These are phyloP conservation scores for Pangasianodon gigas DNA, from an alignment of 2,113 vertebrate species.

Conservation along the genomic window DNA sequence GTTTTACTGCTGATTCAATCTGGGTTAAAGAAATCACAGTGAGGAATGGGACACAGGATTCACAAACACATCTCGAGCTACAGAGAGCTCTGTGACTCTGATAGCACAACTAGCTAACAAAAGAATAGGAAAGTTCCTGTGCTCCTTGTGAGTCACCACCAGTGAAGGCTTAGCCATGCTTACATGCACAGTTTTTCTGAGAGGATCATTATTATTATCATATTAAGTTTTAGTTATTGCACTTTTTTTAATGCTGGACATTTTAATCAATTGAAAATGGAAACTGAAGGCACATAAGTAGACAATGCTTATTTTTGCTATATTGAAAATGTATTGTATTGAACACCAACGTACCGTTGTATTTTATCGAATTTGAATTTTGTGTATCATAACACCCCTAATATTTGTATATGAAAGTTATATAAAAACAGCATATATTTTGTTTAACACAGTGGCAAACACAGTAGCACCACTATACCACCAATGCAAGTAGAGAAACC, in stretches of 20 bases:
- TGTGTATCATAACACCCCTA: not conserved
- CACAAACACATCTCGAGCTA: not conserved
- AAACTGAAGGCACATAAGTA: not conserved
- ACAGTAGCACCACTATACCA: not conserved
- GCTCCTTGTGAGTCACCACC: not conserved
- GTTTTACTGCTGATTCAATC: not conserved
- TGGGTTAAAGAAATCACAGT: not conserved
- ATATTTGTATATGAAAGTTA: not conserved
- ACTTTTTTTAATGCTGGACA: not conserved
- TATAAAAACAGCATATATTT: not conserved
- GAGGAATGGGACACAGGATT: not conserved
- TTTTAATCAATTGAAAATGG: not conserved
- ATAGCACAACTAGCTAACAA: not conserved
- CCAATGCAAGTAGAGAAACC: not conserved
- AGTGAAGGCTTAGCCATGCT: not conserved
- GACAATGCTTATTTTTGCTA: not conserved
- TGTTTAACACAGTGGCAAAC: not conserved
- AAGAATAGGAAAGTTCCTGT: not conserved
- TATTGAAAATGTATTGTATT: not conserved
- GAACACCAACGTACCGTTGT: not conserved
- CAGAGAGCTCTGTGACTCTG: not conserved
- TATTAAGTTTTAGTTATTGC: not conserved
- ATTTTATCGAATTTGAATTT: not conserved
- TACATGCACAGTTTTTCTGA: not conserved
- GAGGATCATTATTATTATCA: not conserved